Percentiles rank a stretch among this genome's conserved stretches.
Conservation (phyloP, 2,113 vertebrate genomes). For the Arenaria interpres region DNA sequence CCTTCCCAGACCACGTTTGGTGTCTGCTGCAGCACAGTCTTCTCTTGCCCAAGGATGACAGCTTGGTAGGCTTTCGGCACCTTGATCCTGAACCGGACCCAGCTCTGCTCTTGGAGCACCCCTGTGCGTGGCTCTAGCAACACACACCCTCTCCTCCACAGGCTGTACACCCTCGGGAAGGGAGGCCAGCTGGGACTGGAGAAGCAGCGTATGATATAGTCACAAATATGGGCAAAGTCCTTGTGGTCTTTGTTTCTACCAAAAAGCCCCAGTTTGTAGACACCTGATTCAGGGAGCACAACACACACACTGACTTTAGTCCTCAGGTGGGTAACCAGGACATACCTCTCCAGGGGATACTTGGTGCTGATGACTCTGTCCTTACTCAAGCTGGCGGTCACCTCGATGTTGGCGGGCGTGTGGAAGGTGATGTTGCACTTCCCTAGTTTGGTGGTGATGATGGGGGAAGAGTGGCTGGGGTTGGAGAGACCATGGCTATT, state of each 20-base stretch:
- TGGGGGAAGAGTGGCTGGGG: constrained; percentile 74
- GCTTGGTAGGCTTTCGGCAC: constrained; percentile 73
- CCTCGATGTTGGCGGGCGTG: background rate
- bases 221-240: constrained; percentile 79
- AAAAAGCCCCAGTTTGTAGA: constrained; percentile 77
- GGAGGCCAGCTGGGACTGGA: constrained; percentile 46
- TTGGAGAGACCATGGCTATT: constrained; percentile 68
- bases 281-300: constrained; percentile 63
- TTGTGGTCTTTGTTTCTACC: constrained; percentile 41
- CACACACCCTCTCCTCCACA: constrained; percentile 78
- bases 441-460: constrained; percentile 75
- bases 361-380: background rate
- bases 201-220: constrained; percentile 75
- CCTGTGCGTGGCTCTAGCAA: constrained; percentile 81
- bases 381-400: constrained; percentile 11
- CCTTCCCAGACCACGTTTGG: constrained; percentile 80
- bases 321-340: constrained; percentile 78
- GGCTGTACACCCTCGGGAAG: constrained; percentile 76
- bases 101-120: constrained; percentile 69
- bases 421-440: constrained; percentile 82
- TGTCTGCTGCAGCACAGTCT: constrained; percentile 70
- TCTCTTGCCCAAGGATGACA: constrained; percentile 67
- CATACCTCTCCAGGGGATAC: constrained; percentile 66
- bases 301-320: constrained; percentile 75
- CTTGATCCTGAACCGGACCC: constrained; percentile 79